Evolutionary conservation across 2,888 invertebrate genomes (phyloP).

Genomic region (Pollenia angustigena): DNA sequence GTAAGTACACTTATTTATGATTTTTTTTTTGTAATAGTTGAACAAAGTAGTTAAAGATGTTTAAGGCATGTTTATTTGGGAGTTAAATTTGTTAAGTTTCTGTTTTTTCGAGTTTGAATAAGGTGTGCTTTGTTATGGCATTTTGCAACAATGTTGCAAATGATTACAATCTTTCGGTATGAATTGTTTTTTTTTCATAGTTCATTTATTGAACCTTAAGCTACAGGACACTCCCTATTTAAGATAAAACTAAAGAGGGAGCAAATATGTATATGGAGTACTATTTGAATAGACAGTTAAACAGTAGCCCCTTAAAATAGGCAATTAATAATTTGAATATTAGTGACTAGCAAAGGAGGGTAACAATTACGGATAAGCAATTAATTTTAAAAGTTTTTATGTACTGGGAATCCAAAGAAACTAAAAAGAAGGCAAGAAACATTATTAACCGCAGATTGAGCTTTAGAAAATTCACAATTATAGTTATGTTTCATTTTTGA

Average conservation of each 20-base stretch:
- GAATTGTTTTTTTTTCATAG: conserved; percentile 1
- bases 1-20: conserved; percentile 39
- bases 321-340: background rate
- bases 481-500: too few relatives aligned
- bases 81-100: background rate
- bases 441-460: too few relatives aligned
- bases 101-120: background rate
- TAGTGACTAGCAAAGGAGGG: background rate
- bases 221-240: conserved; percentile 31
- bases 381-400: background rate
- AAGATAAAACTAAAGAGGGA: conserved; percentile 1
- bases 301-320: conserved; percentile 31
- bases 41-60: conserved; percentile 9
- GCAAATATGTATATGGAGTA: background rate
- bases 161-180: conserved; percentile 42
- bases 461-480: too few relatives aligned
- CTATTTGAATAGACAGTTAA: background rate
- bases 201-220: conserved; percentile 17
- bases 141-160: conserved; percentile 67
- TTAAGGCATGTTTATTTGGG: conserved; percentile 14
- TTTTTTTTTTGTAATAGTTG: conserved; percentile 24
- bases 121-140: conserved; percentile 50
- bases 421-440: too few relatives aligned
- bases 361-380: background rate
- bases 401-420: too few relatives aligned